These are phyloP conservation scores for Xenopus borealis DNA, from an alignment of 2,113 vertebrate genomes.

Conservation along the genomic window DNA sequence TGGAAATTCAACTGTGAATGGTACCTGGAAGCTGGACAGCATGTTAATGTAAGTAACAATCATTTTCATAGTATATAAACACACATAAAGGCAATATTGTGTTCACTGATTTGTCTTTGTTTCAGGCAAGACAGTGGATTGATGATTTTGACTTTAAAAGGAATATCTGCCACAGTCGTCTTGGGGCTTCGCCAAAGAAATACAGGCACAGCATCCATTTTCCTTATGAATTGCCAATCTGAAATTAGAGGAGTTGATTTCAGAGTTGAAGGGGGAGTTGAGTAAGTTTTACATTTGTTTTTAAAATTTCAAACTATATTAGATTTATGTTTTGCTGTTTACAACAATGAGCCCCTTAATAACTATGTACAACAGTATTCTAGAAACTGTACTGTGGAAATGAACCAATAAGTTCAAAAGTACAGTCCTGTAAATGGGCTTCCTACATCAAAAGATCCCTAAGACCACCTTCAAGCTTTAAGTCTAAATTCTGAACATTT, in stretches of 20 bases:
- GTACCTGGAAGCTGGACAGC: slow-evolving; percentile 13
- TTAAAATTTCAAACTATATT: background rate
- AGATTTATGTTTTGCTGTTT: no score
- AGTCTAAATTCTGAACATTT: no score
- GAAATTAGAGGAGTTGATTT: background rate
- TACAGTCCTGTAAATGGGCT: no score
- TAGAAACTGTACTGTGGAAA: no score
- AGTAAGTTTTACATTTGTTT: slow-evolving; percentile 6
- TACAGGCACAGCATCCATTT: background rate
- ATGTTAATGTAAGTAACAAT: slow-evolving; percentile 20
- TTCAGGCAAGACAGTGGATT: slow-evolving; percentile 22
- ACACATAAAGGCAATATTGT: background rate
- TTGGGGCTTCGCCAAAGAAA: background rate
- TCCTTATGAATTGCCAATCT: slow-evolving; percentile 1
- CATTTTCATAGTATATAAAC: background rate
- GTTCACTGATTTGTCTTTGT: background rate
- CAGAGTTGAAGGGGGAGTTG: slow-evolving; percentile 5
- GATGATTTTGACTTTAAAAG: slow-evolving; percentile 6
- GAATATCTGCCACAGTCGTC: background rate
- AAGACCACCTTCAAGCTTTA: no score
- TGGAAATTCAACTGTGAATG: slow-evolving; percentile 7
- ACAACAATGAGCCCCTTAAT: no score
- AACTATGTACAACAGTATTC: no score
- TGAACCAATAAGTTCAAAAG: no score
- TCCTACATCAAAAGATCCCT: no score